Conservation (phyloP, 2,797 vertebrate genomes). For the Apodemus agrarius region DNA sequence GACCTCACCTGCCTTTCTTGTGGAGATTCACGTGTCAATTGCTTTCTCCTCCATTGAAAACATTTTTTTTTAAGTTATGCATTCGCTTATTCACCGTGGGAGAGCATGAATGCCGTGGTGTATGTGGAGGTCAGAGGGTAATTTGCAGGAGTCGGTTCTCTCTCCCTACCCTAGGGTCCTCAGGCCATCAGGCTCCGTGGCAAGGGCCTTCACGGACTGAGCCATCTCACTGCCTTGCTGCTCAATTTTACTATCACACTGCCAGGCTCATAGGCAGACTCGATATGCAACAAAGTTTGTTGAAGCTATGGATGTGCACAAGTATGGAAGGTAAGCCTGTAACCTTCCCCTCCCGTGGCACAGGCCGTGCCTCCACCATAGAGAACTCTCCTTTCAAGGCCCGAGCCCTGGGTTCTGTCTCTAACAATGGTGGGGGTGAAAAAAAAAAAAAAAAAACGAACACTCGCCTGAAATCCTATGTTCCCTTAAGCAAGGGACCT, state of each 20-base stretch:
- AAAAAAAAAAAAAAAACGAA: background rate
- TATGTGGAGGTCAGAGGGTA: background rate
- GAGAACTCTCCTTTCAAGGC: background rate
- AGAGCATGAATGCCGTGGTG: too few relatives aligned
- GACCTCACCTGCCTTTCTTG: background rate
- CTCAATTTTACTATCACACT: too few relatives aligned
- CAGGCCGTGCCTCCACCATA: background rate
- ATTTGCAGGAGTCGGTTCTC: background rate
- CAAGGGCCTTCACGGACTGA: background rate
- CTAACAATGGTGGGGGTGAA: too few relatives aligned
- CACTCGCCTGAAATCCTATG: background rate
- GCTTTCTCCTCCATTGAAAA: background rate
- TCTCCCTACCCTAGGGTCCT: background rate
- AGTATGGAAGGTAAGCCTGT: background rate
- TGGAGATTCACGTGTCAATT: background rate
- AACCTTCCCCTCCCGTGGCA: background rate
- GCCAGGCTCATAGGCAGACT: background rate
- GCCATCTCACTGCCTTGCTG: background rate
- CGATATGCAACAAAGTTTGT: background rate
- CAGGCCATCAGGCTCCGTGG: background rate
- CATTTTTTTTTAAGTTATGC: background rate
- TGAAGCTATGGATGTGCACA: background rate
- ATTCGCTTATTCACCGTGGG: background rate
- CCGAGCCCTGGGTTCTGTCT: background rate
- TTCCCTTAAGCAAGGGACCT: background rate